These are phyloP conservation scores for Anseranas semipalmata DNA, from an alignment of 2,113 vertebrate species.

Conservation along the genomic window DNA sequence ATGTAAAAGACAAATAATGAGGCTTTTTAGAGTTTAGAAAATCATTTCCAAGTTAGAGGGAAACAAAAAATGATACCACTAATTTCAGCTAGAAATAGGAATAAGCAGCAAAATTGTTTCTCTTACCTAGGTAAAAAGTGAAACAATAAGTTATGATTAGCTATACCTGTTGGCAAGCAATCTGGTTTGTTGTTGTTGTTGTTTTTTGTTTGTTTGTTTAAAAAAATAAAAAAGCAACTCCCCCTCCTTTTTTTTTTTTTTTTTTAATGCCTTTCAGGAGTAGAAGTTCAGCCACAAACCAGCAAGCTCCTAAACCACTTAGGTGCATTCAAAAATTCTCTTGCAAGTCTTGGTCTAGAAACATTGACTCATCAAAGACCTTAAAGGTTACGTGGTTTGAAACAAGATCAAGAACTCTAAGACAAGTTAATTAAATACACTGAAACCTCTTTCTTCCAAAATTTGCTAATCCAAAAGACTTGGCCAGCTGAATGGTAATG, in stretches of 20 bases:
- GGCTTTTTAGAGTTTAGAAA: neutral
- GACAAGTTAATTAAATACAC: neutral
- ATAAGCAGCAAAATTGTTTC: neutral
- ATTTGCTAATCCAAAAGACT: neutral
- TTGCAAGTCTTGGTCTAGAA: neutral
- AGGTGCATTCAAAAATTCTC: neutral
- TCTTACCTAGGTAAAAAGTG: neutral
- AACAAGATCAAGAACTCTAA: constrained; percentile 20
- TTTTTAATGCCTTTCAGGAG: neutral
- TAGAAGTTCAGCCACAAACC: neutral
- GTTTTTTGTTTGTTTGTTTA: neutral
- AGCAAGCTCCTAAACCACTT: neutral
- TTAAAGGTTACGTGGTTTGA: constrained; percentile 29
- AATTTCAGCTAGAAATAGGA: neutral
- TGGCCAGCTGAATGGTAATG: neutral
- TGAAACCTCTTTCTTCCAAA: constrained; percentile 27
- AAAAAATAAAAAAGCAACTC: too few species aligned
- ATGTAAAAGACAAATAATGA: neutral
- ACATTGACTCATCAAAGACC: neutral
- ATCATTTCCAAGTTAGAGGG: neutral
- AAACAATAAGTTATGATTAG: neutral
- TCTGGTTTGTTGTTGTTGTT: neutral
- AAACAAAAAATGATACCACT: neutral
- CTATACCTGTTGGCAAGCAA: neutral
- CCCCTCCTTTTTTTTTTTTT: neutral